phyloP scores from a whole-genome alignment of 2,113 vertebrate species.

The Nesospiza acunhae region DNA sequence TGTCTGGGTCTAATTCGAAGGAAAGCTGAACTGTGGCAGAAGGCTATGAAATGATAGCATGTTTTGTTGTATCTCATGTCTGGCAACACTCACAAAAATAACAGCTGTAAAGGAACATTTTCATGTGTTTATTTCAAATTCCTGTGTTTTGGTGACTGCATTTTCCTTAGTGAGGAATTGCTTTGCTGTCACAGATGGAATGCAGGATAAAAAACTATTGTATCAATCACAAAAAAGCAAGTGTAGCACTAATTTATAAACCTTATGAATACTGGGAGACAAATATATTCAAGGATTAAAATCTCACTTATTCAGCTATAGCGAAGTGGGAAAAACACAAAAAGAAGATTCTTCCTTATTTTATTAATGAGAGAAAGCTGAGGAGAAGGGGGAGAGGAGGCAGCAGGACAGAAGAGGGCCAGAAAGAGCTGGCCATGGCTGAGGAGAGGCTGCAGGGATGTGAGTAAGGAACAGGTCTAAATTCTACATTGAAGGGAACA shows the following conservation, averaged over 20 bases:
- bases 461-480: rapidly evolving
- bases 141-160: neutral
- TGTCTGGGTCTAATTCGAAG: neutral
- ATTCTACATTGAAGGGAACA: neutral
- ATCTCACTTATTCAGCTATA: neutral
- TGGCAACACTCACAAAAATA: neutral
- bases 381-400: neutral
- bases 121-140: neutral
- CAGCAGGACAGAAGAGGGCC: neutral
- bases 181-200: neutral
- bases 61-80: neutral
- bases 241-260: neutral
- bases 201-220: neutral
- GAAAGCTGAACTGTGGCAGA: neutral
- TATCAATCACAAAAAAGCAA: neutral
- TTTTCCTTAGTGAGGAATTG: neutral
- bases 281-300: neutral
- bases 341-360: neutral
- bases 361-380: neutral
- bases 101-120: neutral
- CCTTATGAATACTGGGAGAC: neutral
- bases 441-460: neutral
- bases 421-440: no score
- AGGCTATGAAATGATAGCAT: neutral
- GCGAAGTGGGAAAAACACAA: neutral